Conservation (phyloP, 2,797 vertebrate genomes). For the Chloroceryle amazona region DNA sequence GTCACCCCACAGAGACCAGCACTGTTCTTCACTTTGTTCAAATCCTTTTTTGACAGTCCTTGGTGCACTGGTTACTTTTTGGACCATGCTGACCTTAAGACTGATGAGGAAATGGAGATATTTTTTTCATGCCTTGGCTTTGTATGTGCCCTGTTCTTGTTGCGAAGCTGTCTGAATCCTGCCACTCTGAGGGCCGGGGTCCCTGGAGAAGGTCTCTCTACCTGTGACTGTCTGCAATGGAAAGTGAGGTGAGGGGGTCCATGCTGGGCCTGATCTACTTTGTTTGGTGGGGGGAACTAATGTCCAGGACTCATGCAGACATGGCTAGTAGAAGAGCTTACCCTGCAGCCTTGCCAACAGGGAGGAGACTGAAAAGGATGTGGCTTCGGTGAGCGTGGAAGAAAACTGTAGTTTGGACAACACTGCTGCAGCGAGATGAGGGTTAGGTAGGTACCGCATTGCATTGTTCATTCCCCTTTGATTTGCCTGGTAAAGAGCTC, state of each 20-base stretch:
- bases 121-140: neutral
- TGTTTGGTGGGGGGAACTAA: accelerated
- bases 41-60: neutral
- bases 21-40: neutral
- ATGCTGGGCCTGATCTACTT: neutral
- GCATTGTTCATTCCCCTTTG: accelerated
- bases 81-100: neutral
- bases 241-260: neutral
- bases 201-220: neutral
- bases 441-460: neutral
- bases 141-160: neutral
- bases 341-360: neutral
- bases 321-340: neutral
- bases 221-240: neutral
- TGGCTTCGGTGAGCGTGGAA: neutral
- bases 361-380: neutral
- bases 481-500: neutral
- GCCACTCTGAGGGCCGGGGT: neutral
- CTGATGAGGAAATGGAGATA: neutral
- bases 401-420: neutral
- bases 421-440: neutral
- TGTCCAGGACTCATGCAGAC: neutral
- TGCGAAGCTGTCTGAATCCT: neutral
- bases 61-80: neutral
- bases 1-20: neutral